Base-by-base conservation (phyloP, 1,140 invertebrate species). In the Ptiloglossa arizonensis region DNA sequence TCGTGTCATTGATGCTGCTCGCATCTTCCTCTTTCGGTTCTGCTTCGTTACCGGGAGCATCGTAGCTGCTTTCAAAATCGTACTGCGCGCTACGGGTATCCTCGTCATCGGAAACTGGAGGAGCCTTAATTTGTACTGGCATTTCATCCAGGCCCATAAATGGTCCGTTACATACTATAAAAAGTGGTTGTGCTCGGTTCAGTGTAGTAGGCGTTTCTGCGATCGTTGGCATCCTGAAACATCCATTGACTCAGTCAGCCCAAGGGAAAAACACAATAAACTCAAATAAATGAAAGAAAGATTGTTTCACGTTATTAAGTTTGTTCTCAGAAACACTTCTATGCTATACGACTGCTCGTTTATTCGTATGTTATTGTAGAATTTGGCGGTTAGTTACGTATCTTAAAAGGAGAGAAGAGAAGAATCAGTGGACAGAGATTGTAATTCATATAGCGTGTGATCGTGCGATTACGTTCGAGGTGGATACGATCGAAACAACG, bases 191-290 rank as follows among this genome's bases (percentile, higher is more conserved):
- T 8, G 54, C 27, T 29, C 19, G 38, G 35, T 22, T 62, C 59
- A 4, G 19, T 38, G 19, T 19, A 19, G 19, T 57, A 9, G 5
- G 13, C 41, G 41, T 27, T 27, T 50, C 59, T 2, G 69, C 38
- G 69, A 32, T 41, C 35, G 68, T 4, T 17, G 38, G 38, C 29
- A 46, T 22, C 72, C 73, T 76, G 73, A 76, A 76, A 76, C 73
- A 76, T 9, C 64, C 64, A 69, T 59, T 76, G 19, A 27, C 69
- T 76, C 69, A 69, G 64, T 76, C 54, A 76, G 38, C 59, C 35
- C n/a, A 41, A 66, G 13, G 13, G 19, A 48, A 13, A 15, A 13
- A 6, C 1, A 11, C 17, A 0, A 57, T 32, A 41, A 41, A 41
- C 32, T n/a, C 8, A 13, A 2, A 19, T 62, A 11, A 24, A 44